Evolutionary conservation across 2,113 vertebrate species (phyloP), one percentile per base, ranked within the genome.

Genomic region (Xiphophorus couchianus): DNA sequence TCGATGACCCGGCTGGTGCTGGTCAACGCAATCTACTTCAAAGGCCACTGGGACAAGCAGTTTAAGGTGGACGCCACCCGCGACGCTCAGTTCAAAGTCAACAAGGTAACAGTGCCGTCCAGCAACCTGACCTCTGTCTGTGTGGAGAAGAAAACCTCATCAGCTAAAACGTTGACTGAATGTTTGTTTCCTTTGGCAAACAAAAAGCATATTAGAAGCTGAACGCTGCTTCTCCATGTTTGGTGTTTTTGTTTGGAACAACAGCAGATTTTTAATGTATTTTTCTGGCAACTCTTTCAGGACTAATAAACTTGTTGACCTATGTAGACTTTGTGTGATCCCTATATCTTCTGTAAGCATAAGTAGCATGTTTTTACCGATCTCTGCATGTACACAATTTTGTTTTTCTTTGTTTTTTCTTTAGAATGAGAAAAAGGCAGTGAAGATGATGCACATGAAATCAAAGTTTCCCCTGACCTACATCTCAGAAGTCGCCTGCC

Each of bases 11-110:
- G 65, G 78, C 91, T 99, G 0, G 94, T 98, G 62, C 80, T 99
- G 74, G 96, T 98, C 83, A 98, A 98, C 0, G 97, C 97, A 80
- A 95, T 98, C 90, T 99, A 98, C 91, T 98, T 99, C 87, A 98
- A 98, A 89, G 97, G 96, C 0, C 93, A 80, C 61, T 99, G 97
- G 97, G 89, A 94, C 77, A 92, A 93, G 31, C 88, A 94, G 83
- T 99, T 99, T 76, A 0, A 78, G 7, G 82, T 90, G 77, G 28
- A 15, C 0, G 0, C 35, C 15, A 98, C 97, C 7, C 29, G 0
- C 0, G 91, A 97, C 13, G 31, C 67, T n/a, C 77, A 80, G 0
- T 98, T 99, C 88, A 81, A 67, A 44, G 0, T 93, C 22, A 93
- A 77, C 86, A 91, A 92, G 91, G 94, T 94, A 85, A 81, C 31